phyloP scores from a whole-genome alignment of 2,113 vertebrate species.

The Nasalis larvatus region DNA sequence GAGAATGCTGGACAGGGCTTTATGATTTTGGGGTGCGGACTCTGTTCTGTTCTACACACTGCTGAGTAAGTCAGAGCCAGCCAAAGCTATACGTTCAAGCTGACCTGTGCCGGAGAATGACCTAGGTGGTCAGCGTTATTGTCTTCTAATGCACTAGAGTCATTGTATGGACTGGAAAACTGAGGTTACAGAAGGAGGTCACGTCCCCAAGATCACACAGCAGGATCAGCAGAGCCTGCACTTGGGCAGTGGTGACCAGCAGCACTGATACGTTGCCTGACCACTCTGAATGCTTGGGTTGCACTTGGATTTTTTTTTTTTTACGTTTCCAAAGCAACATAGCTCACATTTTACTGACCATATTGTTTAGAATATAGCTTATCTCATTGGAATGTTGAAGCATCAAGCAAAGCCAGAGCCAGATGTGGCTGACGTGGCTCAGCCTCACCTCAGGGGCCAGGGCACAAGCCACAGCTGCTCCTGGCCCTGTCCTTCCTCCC shows the following conservation, averaged over 20 bases:
- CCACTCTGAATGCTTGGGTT: constrained; percentile 5
- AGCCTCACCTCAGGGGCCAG: not conserved
- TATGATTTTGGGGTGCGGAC: not conserved
- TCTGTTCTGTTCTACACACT: not conserved
- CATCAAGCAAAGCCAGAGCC: not conserved
- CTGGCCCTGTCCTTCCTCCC: not conserved
- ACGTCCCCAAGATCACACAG: not conserved
- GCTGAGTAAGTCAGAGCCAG: not conserved
- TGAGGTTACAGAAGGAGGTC: not conserved
- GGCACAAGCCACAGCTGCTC: not conserved
- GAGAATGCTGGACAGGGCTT: not conserved
- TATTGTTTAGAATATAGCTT: constrained; percentile 70
- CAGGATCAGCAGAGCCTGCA: not conserved
- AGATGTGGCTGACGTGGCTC: constrained; percentile 8
- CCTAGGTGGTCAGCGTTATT: not conserved
- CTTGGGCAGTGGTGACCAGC: not conserved
- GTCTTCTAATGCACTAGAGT: not conserved
- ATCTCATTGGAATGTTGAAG: constrained; percentile 65
- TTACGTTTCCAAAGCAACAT: constrained; percentile 55
- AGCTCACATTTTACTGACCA: constrained; percentile 63
- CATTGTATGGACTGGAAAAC: not conserved
- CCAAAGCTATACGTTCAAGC: not conserved
- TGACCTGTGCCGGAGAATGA: not conserved
- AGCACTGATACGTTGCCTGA: not conserved
- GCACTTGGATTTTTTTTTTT: not conserved